phyloP scores from a whole-genome alignment of 2,888 invertebrate genomes.

The Phytoseiulus persimilis region DNA sequence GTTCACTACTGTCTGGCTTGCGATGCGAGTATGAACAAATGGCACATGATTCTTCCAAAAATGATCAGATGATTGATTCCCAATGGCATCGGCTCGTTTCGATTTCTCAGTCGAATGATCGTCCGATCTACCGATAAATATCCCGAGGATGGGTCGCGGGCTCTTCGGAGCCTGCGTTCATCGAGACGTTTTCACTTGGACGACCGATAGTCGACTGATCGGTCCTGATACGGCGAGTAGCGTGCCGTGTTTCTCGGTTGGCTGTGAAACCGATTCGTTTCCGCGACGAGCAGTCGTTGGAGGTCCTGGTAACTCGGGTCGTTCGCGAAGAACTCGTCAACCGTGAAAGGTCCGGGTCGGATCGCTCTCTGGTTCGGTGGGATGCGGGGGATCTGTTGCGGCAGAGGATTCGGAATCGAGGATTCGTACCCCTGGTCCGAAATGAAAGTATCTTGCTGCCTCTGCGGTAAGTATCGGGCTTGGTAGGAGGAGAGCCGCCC shows the following conservation, averaged over 20 bases:
- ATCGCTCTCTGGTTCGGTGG: slow-evolving; percentile 10
- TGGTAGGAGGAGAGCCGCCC: slow-evolving; percentile 19
- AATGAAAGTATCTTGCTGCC: not conserved
- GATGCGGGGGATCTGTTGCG: not conserved
- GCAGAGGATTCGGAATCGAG: not conserved
- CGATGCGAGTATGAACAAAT: not conserved
- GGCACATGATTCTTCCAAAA: not conserved
- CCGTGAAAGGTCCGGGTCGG: slow-evolving; percentile 15
- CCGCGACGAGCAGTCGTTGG: slow-evolving; percentile 23
- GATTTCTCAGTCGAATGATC: not conserved
- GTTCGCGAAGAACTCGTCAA: not conserved
- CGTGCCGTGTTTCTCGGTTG: slow-evolving; percentile 21
- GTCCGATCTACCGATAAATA: not conserved
- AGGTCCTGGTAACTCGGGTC: slow-evolving; percentile 26
- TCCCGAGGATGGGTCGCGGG: not conserved
- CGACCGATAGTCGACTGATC: not conserved
- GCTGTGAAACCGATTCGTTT: not conserved
- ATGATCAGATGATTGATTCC: not conserved
- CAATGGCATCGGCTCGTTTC: not conserved
- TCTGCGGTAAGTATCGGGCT: not conserved
- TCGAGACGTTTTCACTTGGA: not conserved
- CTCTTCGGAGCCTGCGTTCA: not conserved
- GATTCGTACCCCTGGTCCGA: not conserved
- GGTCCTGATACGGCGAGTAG: not conserved
- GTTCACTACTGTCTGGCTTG: not conserved